Percentiles rank a stretch among this genome's conserved stretches.
Conservation (phyloP, 1,140 invertebrate species). For the Sesamia nonagrioides region DNA sequence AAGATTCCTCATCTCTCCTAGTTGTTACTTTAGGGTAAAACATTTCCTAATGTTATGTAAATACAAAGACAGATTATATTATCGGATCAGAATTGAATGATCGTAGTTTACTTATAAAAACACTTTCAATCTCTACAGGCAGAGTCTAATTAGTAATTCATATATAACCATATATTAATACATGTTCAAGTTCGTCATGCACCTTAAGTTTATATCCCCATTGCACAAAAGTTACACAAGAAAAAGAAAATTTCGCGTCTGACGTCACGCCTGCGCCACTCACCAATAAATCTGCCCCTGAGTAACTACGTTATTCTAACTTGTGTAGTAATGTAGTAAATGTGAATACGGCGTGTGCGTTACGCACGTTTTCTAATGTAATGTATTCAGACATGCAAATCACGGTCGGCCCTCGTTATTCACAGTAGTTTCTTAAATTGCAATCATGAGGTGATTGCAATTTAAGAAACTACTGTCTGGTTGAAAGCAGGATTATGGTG, state of each 20-base stretch:
- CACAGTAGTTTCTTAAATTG: conserved; percentile 31
- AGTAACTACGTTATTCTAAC: background rate
- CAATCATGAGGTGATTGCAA: too few species aligned
- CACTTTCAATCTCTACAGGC: conserved; percentile 9
- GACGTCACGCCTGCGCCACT: background rate
- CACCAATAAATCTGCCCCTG: conserved; percentile 17
- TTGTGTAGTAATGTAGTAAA: conserved; percentile 21
- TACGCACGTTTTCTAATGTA: conserved; percentile 29
- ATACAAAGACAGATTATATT: background rate
- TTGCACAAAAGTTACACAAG: conserved; percentile 28
- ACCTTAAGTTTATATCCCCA: conserved; percentile 5
- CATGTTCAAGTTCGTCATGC: conserved; percentile 6
- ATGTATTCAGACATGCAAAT: conserved; percentile 39
- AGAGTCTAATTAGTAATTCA: conserved; percentile 16
- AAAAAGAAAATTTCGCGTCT: background rate
- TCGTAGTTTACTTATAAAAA: background rate
- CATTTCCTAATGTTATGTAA: background rate
- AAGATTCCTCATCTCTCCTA: too few species aligned
- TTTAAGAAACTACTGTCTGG: too few species aligned
- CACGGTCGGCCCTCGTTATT: conserved; percentile 29
- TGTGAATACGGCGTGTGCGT: conserved; percentile 32
- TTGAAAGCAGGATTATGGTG: background rate
- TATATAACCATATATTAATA: background rate
- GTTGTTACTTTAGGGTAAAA: too few species aligned
- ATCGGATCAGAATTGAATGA: background rate